Conservation (phyloP, 2,888 invertebrate species). For the Cephus sareptanus region DNA sequence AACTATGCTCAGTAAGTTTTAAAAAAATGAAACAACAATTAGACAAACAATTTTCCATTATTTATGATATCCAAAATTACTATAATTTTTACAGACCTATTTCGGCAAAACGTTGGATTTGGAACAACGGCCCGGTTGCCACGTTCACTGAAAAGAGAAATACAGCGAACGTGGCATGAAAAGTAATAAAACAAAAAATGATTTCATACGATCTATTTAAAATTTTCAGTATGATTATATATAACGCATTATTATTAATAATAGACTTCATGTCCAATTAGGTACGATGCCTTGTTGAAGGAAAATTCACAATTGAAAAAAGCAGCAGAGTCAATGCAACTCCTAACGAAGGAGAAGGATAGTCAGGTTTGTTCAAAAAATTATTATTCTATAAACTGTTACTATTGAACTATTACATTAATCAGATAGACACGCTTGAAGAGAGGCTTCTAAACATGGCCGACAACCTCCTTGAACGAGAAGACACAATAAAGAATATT, state of each 20-base stretch:
- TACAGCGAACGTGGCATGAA: slow-evolving; percentile 48
- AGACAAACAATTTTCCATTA: background rate
- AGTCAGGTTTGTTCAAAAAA: slow-evolving; percentile 30
- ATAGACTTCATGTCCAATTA: slow-evolving; percentile 21
- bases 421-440: slow-evolving; percentile 40
- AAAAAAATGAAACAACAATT: background rate
- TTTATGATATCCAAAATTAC: background rate
- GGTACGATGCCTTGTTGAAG: slow-evolving; percentile 47
- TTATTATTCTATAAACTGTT: background rate
- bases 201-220: background rate
- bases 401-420: slow-evolving; percentile 2
- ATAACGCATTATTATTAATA: background rate
- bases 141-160: slow-evolving; percentile 38
- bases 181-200: slow-evolving; percentile 33
- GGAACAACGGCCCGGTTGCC: slow-evolving; percentile 36
- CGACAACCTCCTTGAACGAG: slow-evolving; percentile 35
- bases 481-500: slow-evolving; percentile 36
- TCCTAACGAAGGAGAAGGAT: slow-evolving; percentile 32
- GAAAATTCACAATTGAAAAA: slow-evolving; percentile 39
- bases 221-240: background rate
- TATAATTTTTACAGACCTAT: slow-evolving; percentile 39
- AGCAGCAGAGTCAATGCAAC: slow-evolving; percentile 30
- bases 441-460: slow-evolving; percentile 38
- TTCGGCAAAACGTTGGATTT: slow-evolving; percentile 45
- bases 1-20: slow-evolving; percentile 48